phyloP scores from a whole-genome alignment of 1,140 invertebrate genomes.

The Lepidostoma basale region DNA sequence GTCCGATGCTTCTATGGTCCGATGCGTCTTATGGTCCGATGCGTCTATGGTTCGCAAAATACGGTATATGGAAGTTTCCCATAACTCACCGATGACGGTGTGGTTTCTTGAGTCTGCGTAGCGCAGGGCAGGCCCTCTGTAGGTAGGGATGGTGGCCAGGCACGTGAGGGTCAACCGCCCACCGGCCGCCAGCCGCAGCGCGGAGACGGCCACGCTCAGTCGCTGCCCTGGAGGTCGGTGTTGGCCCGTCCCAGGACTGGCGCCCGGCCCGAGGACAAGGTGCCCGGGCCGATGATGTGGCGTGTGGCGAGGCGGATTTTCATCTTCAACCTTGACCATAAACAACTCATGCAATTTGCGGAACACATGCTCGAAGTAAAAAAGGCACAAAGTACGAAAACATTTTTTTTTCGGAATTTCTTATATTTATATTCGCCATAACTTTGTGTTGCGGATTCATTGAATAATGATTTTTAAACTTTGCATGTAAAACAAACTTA shows the following conservation, averaged over 20 bases:
- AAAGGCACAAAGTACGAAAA: no score
- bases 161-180: slow-evolving; percentile 68
- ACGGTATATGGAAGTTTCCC: no score
- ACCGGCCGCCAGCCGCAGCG: slow-evolving; percentile 65
- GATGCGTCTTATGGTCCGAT: no score
- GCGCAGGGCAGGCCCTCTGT: slow-evolving; percentile 56
- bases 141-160: slow-evolving; percentile 69
- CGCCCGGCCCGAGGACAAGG: slow-evolving; percentile 47
- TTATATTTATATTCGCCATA: no score
- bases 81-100: slow-evolving; percentile 58
- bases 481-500: no score
- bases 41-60: no score
- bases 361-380: background rate
- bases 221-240: slow-evolving; percentile 39
- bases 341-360: background rate
- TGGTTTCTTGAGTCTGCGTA: slow-evolving; percentile 59
- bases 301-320: slow-evolving; percentile 52
- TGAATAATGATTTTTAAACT: no score
- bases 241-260: slow-evolving; percentile 23
- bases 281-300: slow-evolving; percentile 50
- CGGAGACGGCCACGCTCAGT: slow-evolving; percentile 61
- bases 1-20: no score
- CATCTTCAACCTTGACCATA: slow-evolving; percentile 37
- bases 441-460: no score
- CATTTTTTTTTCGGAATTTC: no score